These are phyloP conservation scores for Poecilia picta DNA, from an alignment of 2,797 vertebrate species.

Conservation along the genomic window DNA sequence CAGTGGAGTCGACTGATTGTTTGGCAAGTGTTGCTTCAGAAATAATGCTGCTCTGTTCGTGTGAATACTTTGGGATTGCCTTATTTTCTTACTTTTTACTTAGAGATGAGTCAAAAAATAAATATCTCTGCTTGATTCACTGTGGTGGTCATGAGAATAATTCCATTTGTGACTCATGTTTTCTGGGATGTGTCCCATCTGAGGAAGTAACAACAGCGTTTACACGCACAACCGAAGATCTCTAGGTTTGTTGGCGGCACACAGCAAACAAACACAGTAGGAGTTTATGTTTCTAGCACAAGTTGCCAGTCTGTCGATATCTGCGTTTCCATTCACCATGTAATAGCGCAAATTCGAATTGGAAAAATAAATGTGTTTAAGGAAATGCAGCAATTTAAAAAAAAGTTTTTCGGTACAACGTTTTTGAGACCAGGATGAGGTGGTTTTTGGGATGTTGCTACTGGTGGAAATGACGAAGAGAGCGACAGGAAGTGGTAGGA, in stretches of 20 bases:
- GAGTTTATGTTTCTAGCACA: neutral
- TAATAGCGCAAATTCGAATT: no score
- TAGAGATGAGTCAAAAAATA: constrained; percentile 64
- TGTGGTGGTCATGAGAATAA: constrained; percentile 41
- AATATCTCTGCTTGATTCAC: constrained; percentile 58
- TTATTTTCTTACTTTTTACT: constrained; percentile 28
- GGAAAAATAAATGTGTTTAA: no score
- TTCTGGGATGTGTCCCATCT: constrained; percentile 58
- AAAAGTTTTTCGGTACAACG: no score
- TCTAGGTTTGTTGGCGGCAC: constrained; percentile 18
- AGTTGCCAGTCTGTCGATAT: no score
- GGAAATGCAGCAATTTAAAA: no score
- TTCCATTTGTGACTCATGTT: constrained; percentile 71
- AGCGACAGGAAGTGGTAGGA: no score
- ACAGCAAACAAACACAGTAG: neutral
- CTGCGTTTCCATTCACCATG: no score
- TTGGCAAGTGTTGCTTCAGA: neutral
- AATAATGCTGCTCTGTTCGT: neutral
- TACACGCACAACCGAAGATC: constrained; percentile 41
- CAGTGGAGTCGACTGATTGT: neutral
- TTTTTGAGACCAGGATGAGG: no score
- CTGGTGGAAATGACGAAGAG: no score
- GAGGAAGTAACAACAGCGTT: constrained; percentile 65
- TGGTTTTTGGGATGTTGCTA: no score
- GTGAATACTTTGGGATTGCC: neutral